These are phyloP conservation scores for Helogale parvula DNA, from an alignment of 2,113 vertebrate genomes.

Conservation along the genomic window DNA sequence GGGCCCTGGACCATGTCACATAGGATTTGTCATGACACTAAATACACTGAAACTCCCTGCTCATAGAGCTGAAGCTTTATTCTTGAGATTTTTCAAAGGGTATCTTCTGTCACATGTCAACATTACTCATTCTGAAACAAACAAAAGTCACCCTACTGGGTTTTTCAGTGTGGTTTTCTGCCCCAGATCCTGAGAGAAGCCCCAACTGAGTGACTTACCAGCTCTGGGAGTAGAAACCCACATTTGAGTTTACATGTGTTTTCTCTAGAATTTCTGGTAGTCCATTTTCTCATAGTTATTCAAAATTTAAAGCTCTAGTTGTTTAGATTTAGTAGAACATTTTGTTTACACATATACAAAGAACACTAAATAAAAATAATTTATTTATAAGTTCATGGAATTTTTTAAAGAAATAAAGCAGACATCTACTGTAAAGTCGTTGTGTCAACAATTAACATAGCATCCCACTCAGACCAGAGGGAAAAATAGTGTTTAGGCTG, in stretches of 20 bases:
- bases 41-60: not conserved
- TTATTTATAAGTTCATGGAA: conserved; percentile 72
- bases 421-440: conserved; percentile 18
- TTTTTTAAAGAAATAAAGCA: conserved; percentile 71
- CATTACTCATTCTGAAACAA: not conserved
- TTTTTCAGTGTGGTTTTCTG: conserved; percentile 31
- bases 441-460: conserved; percentile 21
- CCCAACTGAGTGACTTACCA: conserved; percentile 65
- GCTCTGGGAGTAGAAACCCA: conserved; percentile 41
- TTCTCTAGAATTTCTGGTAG: conserved; percentile 54
- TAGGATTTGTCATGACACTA: conserved; percentile 1
- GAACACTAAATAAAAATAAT: conserved; percentile 74
- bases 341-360: conserved; percentile 80
- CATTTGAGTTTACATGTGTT: conserved; percentile 11
- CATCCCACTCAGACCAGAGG: not conserved
- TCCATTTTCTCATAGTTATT: conserved; percentile 79
- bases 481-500: not conserved
- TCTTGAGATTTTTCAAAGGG: conserved; percentile 33
- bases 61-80: conserved; percentile 5
- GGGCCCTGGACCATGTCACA: not conserved
- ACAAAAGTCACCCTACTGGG: not conserved
- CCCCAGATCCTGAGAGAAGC: conserved; percentile 56
- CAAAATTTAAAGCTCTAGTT: conserved; percentile 74
- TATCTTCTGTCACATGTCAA: not conserved
- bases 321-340: conserved; percentile 81